Percentiles rank a stretch among this genome's conserved stretches.
Evolutionary conservation across 2,888 invertebrate species (phyloP).

Genomic region (Nomada lathburiana): DNA sequence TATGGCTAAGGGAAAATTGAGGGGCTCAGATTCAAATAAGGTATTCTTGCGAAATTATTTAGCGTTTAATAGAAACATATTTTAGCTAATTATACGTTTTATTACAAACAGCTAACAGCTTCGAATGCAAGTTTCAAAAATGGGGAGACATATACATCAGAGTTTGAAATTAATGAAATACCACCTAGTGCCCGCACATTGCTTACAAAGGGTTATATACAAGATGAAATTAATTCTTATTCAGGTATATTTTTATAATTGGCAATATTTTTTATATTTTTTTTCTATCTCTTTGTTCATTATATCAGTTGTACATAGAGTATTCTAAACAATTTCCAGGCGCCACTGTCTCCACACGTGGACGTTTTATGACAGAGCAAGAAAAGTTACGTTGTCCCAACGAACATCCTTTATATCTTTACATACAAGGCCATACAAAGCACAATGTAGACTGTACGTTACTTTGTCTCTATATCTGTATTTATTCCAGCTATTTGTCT

Average conservation of each 20-base stretch:
- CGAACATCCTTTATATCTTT: slow-evolving; percentile 86
- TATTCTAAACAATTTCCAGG: slow-evolving; percentile 83
- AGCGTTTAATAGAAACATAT: not conserved
- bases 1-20: slow-evolving; percentile 86
- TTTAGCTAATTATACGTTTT: slow-evolving; percentile 6
- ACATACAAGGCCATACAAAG: slow-evolving; percentile 86
- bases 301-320: not conserved
- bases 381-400: slow-evolving; percentile 85
- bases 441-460: slow-evolving; percentile 84
- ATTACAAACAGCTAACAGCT: slow-evolving; percentile 60
- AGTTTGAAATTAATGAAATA: slow-evolving; percentile 87
- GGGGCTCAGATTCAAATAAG: slow-evolving; percentile 80
- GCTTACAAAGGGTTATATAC: slow-evolving; percentile 86
- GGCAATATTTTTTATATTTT: not conserved
- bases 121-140: slow-evolving; percentile 81
- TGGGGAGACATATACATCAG: slow-evolving; percentile 84
- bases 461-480: slow-evolving; percentile 6
- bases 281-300: not conserved
- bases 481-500: not conserved
- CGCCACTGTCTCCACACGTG: slow-evolving; percentile 87
- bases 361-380: slow-evolving; percentile 86
- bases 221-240: slow-evolving; percentile 86
- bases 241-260: slow-evolving; percentile 75
- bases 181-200: slow-evolving; percentile 86
- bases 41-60: slow-evolving; percentile 59